Base-by-base conservation (phyloP, 2,888 invertebrate genomes). In the Cancer borealis region DNA sequence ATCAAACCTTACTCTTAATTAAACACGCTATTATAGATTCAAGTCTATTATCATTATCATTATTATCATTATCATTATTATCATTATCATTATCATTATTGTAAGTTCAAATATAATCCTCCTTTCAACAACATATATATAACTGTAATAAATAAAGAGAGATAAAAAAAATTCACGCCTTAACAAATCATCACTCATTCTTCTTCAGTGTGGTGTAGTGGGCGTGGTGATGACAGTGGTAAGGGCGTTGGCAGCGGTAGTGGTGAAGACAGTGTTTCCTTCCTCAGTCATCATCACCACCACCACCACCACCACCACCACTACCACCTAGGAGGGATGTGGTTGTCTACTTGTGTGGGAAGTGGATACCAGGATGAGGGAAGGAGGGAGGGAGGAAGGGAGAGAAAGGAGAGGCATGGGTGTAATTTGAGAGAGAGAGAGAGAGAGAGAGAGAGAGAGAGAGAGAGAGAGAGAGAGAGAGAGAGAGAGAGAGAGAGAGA, bases 381-480 rank as follows among this genome's bases (percentile, higher is more conserved):
- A 90, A 30, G 26, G 90, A 54, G 30, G 49, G 90, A 47, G 49
- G 90, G 90, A 49, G 49, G 54, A 47, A 26, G 90, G 90, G 26
- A 26, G 54, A 54, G 54, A 30, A 54, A 49, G 47, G n/a, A 49
- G 54, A 54, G 90, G 54, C 49, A 88, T 88, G 88, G 88, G 46
- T 1, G 47, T 47, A 49, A 54, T 90, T 47, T 54, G 90, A 49
- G 90, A 49, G 90, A 49, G 90, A 49, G 90, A 49, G 90, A 49
- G 90, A 54, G 90, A 54, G 90, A 54, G 90, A 54, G 90, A 54
- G 90, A 54, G 49, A 49, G 30, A 30, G 49, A 47, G 49, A 49
- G 49, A 47, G 49, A 89, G 26, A 54, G 89, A 89, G 89, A 26
- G 89, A 54, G 89, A 47, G 89, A 89, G 47, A 89, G 89, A 54